Conservation (phyloP, 2,888 invertebrate genomes). For the Lissocephala sabroskyi region DNA sequence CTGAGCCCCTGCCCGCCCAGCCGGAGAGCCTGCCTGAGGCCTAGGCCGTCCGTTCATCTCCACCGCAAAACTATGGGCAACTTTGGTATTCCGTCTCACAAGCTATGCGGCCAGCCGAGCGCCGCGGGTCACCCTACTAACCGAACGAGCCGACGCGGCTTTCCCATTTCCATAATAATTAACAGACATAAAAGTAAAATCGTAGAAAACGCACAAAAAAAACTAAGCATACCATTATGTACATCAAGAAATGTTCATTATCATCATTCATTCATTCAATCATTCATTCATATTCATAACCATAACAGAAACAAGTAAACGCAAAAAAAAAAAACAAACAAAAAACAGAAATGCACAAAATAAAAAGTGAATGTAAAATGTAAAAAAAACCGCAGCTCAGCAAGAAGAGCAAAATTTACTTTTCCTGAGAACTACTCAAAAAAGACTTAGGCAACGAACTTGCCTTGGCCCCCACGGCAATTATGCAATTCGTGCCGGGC, state of each 20-base stretch:
- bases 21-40: constrained; percentile 31
- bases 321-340: constrained; percentile 54
- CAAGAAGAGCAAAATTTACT: background rate
- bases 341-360: constrained; percentile 34
- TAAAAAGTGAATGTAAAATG: constrained; percentile 66
- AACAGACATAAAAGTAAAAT: constrained; percentile 36
- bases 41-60: constrained; percentile 10
- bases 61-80: constrained; percentile 31
- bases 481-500: background rate
- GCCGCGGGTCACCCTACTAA: constrained; percentile 46
- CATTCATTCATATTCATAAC: constrained; percentile 62
- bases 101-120: constrained; percentile 39
- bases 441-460: constrained; percentile 14
- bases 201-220: constrained; percentile 23
- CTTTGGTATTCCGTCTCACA: constrained; percentile 53
- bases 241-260: constrained; percentile 54
- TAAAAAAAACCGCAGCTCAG: constrained; percentile 27
- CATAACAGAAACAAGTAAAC: constrained; percentile 46
- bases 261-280: constrained; percentile 45
- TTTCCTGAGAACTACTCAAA: background rate
- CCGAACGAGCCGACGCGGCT: constrained; percentile 26
- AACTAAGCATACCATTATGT: constrained; percentile 28
- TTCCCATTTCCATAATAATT: constrained; percentile 49
- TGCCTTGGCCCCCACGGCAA: background rate
- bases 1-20: constrained; percentile 22